Evolutionary conservation across 2,797 vertebrate species (phyloP), one percentile per base, ranked within the genome.

Genomic region (Pseudomugil tenellus): DNA sequence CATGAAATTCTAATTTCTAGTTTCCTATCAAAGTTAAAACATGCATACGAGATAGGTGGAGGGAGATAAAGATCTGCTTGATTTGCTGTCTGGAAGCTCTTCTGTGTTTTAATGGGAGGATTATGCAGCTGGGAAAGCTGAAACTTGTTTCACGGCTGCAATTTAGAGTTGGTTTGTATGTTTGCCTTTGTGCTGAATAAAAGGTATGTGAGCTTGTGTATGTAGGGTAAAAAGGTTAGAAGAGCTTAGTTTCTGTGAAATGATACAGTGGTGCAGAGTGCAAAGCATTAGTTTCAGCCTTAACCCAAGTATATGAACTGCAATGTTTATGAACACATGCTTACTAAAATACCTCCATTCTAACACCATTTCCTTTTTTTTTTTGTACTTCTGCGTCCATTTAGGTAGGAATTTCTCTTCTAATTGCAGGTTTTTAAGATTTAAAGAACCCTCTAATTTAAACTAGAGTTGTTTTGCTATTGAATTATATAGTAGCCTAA

Each of bases 51-150:
- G 72, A 68, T 56, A 72, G 80, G 60, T 58, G 70, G 68, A 54
- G 54, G 25, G 21, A 69, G 80, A 90, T 87, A 82, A 79, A 71
- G 61, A 91, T 87, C 84, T 81, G 75, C 89, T 88, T 87, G 77
- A 86, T 85, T 83, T 74, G 58, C 72, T 76, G 77, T 77, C 81
- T 79, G 66, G 48, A 84, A 83, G 77, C 85, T 83, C 74, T 64
- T 76, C 59, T 75, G 43, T 25, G 63, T 63, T 83, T 81, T 78
- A 85, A 84, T 76, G 81, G 63, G 51, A 60, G 58, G 76, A 86
- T 90, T 84, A 89, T 77, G 70, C 63, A 63, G 65, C 58, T 60
- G 54, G 70, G 69, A 52, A 76, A 71, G 80, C 70, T 74, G 57
- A 75, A 84, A 84, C 74, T 74, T 79, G 75, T 74, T 83, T 81